These are phyloP conservation scores for Halocaridina rubra DNA, from an alignment of 2,888 invertebrate genomes.

Conservation along the genomic window DNA sequence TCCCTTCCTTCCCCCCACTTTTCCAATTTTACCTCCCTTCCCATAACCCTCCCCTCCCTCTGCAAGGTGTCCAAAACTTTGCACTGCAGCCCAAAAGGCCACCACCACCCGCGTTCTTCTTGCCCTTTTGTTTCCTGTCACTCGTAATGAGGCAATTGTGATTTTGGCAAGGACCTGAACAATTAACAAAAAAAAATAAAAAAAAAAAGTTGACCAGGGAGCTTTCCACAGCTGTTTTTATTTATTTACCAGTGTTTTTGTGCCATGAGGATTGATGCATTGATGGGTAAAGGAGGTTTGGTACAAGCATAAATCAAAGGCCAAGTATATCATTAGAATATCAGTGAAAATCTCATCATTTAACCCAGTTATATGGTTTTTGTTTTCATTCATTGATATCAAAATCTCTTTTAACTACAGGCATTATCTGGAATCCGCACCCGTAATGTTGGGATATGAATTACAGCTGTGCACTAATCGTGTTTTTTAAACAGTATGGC, in stretches of 20 bases:
- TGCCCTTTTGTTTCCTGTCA: conserved; percentile 28
- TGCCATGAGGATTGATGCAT: not conserved
- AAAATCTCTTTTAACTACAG: no score
- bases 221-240: conserved; percentile 14
- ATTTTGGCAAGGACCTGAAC: conserved; percentile 61
- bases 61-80: conserved; percentile 13
- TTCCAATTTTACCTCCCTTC: not conserved
- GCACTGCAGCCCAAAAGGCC: conserved; percentile 12
- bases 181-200: conserved; percentile 22
- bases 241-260: conserved; percentile 3
- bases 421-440: no score
- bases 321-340: no score
- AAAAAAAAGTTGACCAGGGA: conserved; percentile 46
- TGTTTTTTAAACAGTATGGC: no score
- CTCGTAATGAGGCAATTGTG: conserved; percentile 53
- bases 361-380: no score
- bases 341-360: no score
- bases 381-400: no score
- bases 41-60: not conserved
- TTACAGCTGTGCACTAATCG: no score
- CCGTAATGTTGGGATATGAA: no score
- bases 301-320: no score
- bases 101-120: conserved; percentile 3
- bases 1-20: not conserved
- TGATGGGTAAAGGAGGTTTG: not conserved